These are phyloP conservation scores for Siphonodentalium dalli DNA, from an alignment of 2,888 invertebrate genomes.

Conservation along the genomic window DNA sequence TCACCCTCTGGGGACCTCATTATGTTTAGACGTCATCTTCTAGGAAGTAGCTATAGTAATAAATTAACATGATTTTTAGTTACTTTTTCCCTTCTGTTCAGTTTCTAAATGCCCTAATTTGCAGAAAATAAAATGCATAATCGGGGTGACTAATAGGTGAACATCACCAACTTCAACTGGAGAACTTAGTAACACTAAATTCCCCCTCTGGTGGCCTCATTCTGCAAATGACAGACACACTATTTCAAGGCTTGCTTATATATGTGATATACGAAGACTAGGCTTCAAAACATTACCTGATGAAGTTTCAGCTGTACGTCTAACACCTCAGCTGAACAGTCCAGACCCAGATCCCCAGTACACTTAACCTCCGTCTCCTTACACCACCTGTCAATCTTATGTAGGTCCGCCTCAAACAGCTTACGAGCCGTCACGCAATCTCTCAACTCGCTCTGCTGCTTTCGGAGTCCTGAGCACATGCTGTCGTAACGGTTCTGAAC, in stretches of 20 bases:
- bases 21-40: no score
- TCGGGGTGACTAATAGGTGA: no score
- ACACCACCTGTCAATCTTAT: slow-evolving; percentile 85
- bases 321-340: slow-evolving; percentile 80
- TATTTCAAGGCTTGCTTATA: background rate
- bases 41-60: no score
- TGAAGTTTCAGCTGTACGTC: slow-evolving; percentile 84
- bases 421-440: slow-evolving; percentile 80
- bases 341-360: slow-evolving; percentile 77
- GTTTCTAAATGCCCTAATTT: no score
- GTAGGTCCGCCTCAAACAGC: slow-evolving; percentile 81
- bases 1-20: no score
- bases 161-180: no score
- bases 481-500: slow-evolving; percentile 77
- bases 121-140: no score
- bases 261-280: background rate
- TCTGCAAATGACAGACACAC: background rate
- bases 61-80: no score
- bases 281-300: slow-evolving; percentile 32
- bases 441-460: slow-evolving; percentile 76
- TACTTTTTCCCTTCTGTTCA: no score
- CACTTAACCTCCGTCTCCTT: slow-evolving; percentile 89
- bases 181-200: no score
- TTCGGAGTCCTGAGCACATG: slow-evolving; percentile 77
- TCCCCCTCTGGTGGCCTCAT: no score